Base-by-base conservation (phyloP, 2,113 vertebrate species). In the Platysternon megacephalum region DNA sequence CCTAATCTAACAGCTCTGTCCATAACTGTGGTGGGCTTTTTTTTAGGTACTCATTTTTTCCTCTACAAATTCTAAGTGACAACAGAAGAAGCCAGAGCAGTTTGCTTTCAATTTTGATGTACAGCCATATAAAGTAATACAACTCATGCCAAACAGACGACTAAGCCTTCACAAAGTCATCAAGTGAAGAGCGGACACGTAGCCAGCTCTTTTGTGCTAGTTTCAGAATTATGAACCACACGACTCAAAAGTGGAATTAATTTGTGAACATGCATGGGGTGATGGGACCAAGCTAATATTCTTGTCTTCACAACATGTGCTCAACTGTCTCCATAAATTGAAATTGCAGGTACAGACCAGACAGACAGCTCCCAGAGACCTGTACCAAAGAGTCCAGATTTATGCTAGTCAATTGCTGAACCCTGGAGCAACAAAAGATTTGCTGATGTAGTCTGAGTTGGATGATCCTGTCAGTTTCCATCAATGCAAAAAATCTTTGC, bases 321-420 rank as follows among this genome's bases (percentile, higher is more conserved):
- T 93, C 72, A 14, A 61, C 46, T 35, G 58, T 61, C 65, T 87
- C 46, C 42, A 68, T 97, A 93, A 94, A 96, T 94, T 85, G 76
- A 90, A 53, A n/a, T 74, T 81, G 28, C 49, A 48, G 46, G 49
- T 49, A 83, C 13, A 84, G 81, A 94, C 35, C 35, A 21, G n/a
- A 49, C 53, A 49, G 74, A 83, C 46, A 68, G 24, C 56, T 91
- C 6, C 28, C 82, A 90, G 79, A 83, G 82, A 83, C 95, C 88
- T 94, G 53, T 82, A 93, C 88, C 86, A 85, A 95, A 93, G 81
- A 22, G 88, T 93, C 46, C 16, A 53, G 93, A 96, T 95, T 94
- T 88, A 91, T 90, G 95, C 2, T 88, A 52, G 72, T n/a, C n/a
- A 48, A n/a, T 46, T 56, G 79, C 93, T 94, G 79, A 94, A 82